Evolutionary conservation across 2,113 vertebrate species (phyloP), one percentile per base, ranked within the genome.

Genomic region (Tiliqua scincoides): DNA sequence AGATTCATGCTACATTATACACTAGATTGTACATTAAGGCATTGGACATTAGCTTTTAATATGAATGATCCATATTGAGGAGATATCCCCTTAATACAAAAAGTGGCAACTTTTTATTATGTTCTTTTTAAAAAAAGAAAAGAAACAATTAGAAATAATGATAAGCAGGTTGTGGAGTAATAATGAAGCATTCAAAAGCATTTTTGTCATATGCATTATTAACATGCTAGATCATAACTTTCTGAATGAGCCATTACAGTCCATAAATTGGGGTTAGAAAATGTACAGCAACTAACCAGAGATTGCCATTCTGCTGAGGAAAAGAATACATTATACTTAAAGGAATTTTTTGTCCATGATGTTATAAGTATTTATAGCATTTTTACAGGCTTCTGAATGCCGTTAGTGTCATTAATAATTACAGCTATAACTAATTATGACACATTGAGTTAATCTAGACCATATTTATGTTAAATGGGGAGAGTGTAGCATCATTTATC

Each of bases 391-490:
- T 35, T 6, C 71, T 62, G 75, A 48, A 61, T 65, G 4, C 21
- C 40, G 54, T 18, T n/a, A 59, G 7, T 78, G 0, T 21, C 9
- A 79, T 85, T 72, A 88, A 79, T 68, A 88, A 63, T 85, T 86
- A 61, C 25, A 77, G 17, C 0, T 23, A 89, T 8, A 79, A 79
- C 9, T 82, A 85, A 71, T 71, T 82, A 77, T 7, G 67, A 20
- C 70, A 82, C 6, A 0, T 0, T 59, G 37, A 14, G 74, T 68
- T 82, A 91, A 87, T 74, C 54, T 15, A 85, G 23, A 65, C 1
- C 2, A 86, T 87, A 83, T 83, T 88, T 90, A 84, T 23, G 27
- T 78, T 83, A 81, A 84, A 18, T 35, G 2, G 76, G 82, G 1
- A 70, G 4, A 74, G 3, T 2, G 40, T 8, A 6, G 5, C 57